Conservation (phyloP, 2,888 invertebrate genomes). For the Lasioglossum villosulum region DNA sequence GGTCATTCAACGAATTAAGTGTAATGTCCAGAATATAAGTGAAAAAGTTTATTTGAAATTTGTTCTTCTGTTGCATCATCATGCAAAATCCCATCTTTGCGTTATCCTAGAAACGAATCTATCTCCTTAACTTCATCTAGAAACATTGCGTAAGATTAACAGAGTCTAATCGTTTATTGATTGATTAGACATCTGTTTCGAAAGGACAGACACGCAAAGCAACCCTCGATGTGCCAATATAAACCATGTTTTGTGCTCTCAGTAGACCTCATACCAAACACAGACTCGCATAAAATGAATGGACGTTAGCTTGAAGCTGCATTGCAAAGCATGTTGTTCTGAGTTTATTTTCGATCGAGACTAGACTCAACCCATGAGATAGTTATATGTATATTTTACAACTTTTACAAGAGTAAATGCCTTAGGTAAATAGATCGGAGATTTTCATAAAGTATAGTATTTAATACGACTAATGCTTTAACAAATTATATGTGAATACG, state of each 20-base stretch:
- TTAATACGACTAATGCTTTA: neutral
- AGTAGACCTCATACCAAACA: neutral
- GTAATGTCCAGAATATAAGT: no score
- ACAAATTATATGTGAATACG: neutral
- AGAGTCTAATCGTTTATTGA: neutral
- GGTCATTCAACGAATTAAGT: no score
- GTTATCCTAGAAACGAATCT: no score
- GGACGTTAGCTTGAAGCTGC: neutral
- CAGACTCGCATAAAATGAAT: neutral
- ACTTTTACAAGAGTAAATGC: neutral
- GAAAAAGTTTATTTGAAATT: no score
- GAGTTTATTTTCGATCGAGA: neutral
- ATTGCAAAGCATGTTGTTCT: neutral
- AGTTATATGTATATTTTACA: neutral
- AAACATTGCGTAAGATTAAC: neutral
- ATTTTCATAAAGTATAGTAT: neutral
- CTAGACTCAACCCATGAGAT: neutral
- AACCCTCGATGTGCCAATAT: neutral
- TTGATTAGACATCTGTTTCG: neutral
- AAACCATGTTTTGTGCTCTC: neutral
- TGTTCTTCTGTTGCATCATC: no score
- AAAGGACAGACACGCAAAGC: neutral
- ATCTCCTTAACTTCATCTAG: neutral
- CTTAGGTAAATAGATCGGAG: neutral
- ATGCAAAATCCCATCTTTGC: no score